phyloP scores from a whole-genome alignment of 1,140 invertebrate species.

The Drosophila gunungcola region DNA sequence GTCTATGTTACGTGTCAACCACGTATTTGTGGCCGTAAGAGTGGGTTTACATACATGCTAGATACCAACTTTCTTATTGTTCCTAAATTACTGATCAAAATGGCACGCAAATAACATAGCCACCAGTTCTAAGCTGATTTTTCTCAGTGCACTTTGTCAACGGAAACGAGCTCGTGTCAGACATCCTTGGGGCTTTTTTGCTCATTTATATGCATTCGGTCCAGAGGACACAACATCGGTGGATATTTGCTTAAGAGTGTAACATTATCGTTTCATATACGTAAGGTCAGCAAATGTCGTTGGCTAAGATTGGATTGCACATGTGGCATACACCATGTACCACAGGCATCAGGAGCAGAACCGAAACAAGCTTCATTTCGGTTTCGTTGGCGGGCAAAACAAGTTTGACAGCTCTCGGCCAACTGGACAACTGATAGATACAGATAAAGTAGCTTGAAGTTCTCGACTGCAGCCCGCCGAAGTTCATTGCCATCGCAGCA shows the following conservation, averaged over 20 bases:
- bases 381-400: slow-evolving; percentile 70
- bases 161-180: slow-evolving; percentile 10
- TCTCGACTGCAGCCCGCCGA: slow-evolving; percentile 37
- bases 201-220: slow-evolving; percentile 76
- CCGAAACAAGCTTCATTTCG: slow-evolving; percentile 69
- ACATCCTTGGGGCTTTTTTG: slow-evolving; percentile 37
- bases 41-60: no score
- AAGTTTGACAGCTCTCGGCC: slow-evolving; percentile 68
- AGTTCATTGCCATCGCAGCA: slow-evolving; percentile 65
- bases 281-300: slow-evolving; percentile 63
- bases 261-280: slow-evolving; percentile 59
- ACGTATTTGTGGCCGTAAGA: no score
- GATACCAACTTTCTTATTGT: no score
- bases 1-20: no score
- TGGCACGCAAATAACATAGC: no score
- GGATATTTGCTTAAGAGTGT: slow-evolving; percentile 41
- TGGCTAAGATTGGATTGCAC: slow-evolving; percentile 56
- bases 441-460: slow-evolving; percentile 50
- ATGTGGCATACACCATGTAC: slow-evolving; percentile 72
- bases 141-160: slow-evolving; percentile 15
- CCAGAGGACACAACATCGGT: slow-evolving; percentile 49
- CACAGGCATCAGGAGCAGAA: slow-evolving; percentile 23
- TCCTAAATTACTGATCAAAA: no score
- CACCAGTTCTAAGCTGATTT: not conserved
- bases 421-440: slow-evolving; percentile 53